phyloP scores from a whole-genome alignment of 37 sponge, comb jelly and placozoan genomes.

The Agelas oroides region DNA sequence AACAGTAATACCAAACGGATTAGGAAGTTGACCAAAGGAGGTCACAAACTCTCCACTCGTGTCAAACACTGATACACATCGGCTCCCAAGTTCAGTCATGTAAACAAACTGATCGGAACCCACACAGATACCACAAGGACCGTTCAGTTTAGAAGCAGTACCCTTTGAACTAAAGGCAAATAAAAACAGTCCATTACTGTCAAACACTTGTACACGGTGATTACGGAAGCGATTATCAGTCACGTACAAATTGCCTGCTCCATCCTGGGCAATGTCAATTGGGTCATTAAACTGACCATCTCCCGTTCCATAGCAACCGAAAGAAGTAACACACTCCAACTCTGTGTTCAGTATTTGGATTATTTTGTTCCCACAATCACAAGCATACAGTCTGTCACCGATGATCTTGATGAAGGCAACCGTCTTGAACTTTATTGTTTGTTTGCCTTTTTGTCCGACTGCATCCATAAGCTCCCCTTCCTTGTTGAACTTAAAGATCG shows the following conservation, averaged over 20 bases:
- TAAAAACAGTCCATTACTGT: not conserved
- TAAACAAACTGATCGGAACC: no score
- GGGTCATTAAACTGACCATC: no score
- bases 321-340: not conserved
- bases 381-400: no score
- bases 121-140: not conserved
- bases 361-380: not conserved
- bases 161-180: not conserved
- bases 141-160: not conserved
- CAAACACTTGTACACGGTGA: not conserved
- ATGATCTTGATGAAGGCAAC: not conserved
- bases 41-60: no score
- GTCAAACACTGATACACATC: no score
- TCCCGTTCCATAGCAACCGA: not conserved
- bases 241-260: slow-evolving; percentile 7
- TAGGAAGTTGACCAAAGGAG: no score
- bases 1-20: no score
- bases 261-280: not conserved
- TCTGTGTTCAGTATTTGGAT: no score
- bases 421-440: not conserved
- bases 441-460: no score
- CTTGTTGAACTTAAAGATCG: slow-evolving; percentile 11
- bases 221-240: slow-evolving; percentile 5
- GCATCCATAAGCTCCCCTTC: not conserved
- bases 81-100: no score